phyloP scores from a whole-genome alignment of 2,797 vertebrate species.

The Hephaestus fuliginosus region DNA sequence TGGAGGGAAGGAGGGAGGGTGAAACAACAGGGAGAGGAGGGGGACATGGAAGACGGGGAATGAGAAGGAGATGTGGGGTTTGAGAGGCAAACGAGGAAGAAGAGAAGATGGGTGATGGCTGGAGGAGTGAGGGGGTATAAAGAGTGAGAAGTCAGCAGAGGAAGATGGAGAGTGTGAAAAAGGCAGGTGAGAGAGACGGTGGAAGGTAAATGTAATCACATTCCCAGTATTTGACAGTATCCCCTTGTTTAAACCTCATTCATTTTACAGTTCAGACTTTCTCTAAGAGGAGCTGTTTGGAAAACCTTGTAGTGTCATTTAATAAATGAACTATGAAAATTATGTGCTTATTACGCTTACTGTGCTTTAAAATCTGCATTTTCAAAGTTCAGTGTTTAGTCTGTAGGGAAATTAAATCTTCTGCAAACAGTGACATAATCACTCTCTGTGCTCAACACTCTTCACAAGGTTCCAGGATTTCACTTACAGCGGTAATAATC shows the following conservation, averaged over 20 bases:
- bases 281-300: background rate
- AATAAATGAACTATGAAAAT: background rate
- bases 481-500: background rate
- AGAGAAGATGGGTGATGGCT: constrained; percentile 12
- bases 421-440: too few relatives aligned
- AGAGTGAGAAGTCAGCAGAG: constrained; percentile 30
- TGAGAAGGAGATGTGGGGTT: constrained; percentile 25
- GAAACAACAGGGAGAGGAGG: background rate
- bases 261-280: background rate
- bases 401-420: background rate
- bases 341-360: background rate
- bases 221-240: background rate
- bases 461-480: background rate
- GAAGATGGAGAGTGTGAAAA: constrained; percentile 22
- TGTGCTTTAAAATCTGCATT: background rate
- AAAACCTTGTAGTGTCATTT: background rate
- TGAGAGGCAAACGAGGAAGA: constrained; percentile 21
- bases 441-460: background rate
- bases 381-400: background rate
- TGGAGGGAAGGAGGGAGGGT: background rate
- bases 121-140: background rate
- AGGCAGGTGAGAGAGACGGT: constrained; percentile 16
- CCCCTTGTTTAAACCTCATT: background rate
- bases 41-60: constrained; percentile 5
- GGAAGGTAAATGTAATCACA: constrained; percentile 2